A percentile compares a stretch with the other conserved stretches of the same genome.
Evolutionary conservation across 2,888 invertebrate species (phyloP).

Genomic region (Dione vanillae): DNA sequence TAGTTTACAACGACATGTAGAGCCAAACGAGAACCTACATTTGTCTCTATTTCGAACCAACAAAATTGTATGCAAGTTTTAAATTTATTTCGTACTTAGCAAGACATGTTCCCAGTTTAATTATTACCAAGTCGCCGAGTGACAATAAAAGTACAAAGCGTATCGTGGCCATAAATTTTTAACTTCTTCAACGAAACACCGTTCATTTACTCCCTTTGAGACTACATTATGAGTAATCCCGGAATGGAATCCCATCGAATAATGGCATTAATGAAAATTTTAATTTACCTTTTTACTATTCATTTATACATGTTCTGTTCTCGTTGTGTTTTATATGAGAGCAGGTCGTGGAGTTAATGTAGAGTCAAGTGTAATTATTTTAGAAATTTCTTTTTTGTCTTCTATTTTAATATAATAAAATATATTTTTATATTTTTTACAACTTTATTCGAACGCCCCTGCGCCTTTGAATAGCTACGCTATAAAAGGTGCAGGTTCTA

Average conservation of each 20-base stretch:
- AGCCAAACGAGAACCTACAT: neutral
- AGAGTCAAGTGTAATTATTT: neutral
- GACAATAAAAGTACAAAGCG: constrained; percentile 73
- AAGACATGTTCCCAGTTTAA: constrained; percentile 52
- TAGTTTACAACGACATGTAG: no score
- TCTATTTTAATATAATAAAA: neutral
- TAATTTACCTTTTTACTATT: constrained; percentile 22
- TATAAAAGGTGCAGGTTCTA: no score
- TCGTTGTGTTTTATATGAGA: constrained; percentile 1
- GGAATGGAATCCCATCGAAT: constrained; percentile 41
- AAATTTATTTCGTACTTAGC: constrained; percentile 54
- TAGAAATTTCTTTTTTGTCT: neutral
- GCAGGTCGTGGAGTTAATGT: neutral
- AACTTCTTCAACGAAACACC: constrained; percentile 71
- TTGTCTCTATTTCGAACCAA: neutral
- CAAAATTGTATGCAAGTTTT: constrained; percentile 45
- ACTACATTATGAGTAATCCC: constrained; percentile 46
- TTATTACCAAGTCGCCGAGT: constrained; percentile 52
- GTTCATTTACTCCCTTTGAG: constrained; percentile 67
- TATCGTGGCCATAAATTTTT: constrained; percentile 71
- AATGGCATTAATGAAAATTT: constrained; percentile 38
- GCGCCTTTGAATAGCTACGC: no score
- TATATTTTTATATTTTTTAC: no score
- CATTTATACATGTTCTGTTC: neutral
- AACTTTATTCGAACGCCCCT: no score